Percentiles rank a stretch among this genome's conserved stretches.
phyloP scores from a whole-genome alignment of 1,140 invertebrate species.

The Eumaeus atala region DNA sequence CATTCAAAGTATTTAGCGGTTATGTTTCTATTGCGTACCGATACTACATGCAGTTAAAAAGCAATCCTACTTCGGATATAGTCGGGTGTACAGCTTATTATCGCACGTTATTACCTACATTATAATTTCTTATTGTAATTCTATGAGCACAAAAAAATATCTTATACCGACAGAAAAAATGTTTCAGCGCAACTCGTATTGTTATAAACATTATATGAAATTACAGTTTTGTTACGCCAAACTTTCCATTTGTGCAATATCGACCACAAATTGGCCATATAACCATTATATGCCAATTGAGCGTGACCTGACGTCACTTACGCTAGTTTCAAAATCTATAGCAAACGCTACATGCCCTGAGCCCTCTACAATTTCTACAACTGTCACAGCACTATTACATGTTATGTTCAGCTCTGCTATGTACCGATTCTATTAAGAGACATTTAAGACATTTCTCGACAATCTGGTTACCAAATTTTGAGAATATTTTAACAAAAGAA shows the following conservation, averaged over 20 bases:
- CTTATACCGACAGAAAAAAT: neutral
- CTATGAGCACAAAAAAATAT: neutral
- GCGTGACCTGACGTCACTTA: slow-evolving; percentile 36
- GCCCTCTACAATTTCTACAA: slow-evolving; percentile 50
- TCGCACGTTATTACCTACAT: too few species aligned
- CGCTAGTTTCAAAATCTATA: slow-evolving; percentile 31
- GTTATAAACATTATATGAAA: neutral
- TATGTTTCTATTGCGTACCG: too few species aligned
- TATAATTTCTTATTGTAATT: too few species aligned
- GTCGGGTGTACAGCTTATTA: too few species aligned
- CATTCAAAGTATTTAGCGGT: neutral
- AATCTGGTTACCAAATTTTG: too few species aligned
- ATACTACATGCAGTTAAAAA: too few species aligned
- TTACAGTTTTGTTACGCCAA: slow-evolving; percentile 11
- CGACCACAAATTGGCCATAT: slow-evolving; percentile 28
- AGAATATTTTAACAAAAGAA: too few species aligned
- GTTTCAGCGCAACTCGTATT: neutral
- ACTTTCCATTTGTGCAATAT: slow-evolving; percentile 29
- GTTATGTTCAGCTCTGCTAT: slow-evolving; percentile 34
- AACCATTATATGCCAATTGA: slow-evolving; percentile 23
- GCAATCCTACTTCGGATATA: too few species aligned
- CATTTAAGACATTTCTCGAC: too few species aligned
- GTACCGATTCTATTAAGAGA: too few species aligned
- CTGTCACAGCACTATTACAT: slow-evolving; percentile 55
- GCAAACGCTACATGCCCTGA: slow-evolving; percentile 49